These are phyloP conservation scores for Hemibagrus wyckioides DNA, from an alignment of 2,113 vertebrate genomes.

Conservation along the genomic window DNA sequence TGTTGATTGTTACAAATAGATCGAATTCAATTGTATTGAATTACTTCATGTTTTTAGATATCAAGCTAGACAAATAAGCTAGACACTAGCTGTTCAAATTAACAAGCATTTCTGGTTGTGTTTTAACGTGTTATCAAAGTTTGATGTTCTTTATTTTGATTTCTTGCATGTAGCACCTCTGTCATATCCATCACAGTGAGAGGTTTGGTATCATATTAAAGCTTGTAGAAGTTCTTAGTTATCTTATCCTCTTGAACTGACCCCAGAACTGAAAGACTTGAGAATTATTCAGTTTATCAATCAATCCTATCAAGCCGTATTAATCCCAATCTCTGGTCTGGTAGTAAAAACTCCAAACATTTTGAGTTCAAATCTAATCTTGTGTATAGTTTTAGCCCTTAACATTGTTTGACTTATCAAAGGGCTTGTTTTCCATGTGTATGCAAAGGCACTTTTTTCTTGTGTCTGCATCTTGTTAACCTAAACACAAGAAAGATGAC, in stretches of 20 bases:
- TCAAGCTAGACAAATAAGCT: not conserved
- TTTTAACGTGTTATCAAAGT: not conserved
- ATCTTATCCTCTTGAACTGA: no score
- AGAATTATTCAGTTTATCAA: no score
- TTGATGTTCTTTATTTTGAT: not conserved
- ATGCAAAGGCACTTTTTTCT: not conserved
- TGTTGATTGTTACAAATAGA: no score
- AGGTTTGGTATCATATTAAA: not conserved
- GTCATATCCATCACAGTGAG: not conserved
- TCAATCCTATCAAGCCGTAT: no score
- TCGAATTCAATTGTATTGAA: no score
- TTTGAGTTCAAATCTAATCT: not conserved
- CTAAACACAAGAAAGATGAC: not conserved
- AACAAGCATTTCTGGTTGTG: not conserved
- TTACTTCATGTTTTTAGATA: no score
- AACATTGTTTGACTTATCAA: constrained; percentile 25
- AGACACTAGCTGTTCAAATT: not conserved
- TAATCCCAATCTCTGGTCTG: not conserved
- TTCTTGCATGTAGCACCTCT: not conserved
- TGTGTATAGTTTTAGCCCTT: not conserved
- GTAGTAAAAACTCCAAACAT: not conserved
- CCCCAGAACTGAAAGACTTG: no score
- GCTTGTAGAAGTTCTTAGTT: no score
- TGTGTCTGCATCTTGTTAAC: not conserved
- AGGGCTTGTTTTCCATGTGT: not conserved